Conservation (phyloP, 2,888 invertebrate genomes). For the Pycnomerus fuliginosus region DNA sequence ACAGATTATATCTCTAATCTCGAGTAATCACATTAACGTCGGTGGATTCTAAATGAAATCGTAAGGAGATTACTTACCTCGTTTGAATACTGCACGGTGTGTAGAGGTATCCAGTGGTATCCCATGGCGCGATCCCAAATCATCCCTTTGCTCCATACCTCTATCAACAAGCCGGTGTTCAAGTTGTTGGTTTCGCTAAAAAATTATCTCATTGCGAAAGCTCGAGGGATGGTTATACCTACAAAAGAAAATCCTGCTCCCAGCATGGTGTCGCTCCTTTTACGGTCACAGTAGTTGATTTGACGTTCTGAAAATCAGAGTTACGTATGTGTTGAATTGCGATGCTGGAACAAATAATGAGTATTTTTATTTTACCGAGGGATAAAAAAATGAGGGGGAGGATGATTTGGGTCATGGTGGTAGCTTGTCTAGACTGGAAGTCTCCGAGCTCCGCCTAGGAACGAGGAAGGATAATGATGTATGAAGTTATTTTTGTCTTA, state of each 20-base stretch:
- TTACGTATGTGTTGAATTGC: conserved; percentile 95
- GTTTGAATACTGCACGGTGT: conserved; percentile 83
- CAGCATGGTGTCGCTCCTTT: conserved; percentile 95
- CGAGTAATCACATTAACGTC: not conserved
- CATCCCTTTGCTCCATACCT: conserved; percentile 97
- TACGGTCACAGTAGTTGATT: conserved; percentile 95
- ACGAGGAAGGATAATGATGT: conserved; percentile 14
- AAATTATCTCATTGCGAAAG: conserved; percentile 24
- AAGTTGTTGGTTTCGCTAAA: conserved; percentile 94
- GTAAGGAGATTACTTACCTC: too few relatives aligned
- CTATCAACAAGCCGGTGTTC: conserved; percentile 89
- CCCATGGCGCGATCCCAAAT: conserved; percentile 96
- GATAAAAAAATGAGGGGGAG: not conserved
- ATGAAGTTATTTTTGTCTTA: too few relatives aligned
- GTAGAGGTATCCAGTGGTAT: conserved; percentile 89
- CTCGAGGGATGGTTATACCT: conserved; percentile 60
- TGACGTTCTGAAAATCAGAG: conserved; percentile 95
- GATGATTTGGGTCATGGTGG: conserved; percentile 7
- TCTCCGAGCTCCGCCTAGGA: conserved; percentile 4
- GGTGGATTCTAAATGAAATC: too few relatives aligned
- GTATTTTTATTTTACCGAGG: not conserved
- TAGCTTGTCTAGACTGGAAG: conserved; percentile 11
- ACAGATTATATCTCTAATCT: not conserved
- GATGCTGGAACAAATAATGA: conserved; percentile 64
- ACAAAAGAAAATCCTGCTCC: conserved; percentile 99